Percentiles rank a stretch among this genome's conserved stretches.
Evolutionary conservation across 2,113 vertebrate genomes (phyloP).

Genomic region (Lophura nycthemera): DNA sequence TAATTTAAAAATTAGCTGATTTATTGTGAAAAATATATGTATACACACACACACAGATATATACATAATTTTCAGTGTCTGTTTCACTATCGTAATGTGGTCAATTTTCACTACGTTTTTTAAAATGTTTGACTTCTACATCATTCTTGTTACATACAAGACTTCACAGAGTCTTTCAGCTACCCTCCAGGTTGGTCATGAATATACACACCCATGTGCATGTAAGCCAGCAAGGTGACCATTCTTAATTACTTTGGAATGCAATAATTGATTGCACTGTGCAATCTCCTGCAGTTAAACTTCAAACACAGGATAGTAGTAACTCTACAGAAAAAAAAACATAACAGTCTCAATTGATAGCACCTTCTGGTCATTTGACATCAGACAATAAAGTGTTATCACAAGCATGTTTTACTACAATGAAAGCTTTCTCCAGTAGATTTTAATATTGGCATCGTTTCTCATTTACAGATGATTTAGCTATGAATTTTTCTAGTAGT

Average conservation of each 20-base stretch:
- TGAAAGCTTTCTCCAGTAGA: not conserved
- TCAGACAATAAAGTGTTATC: accelerated
- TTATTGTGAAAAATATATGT: not conserved
- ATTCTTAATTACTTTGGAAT: not conserved
- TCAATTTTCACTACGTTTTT: not conserved
- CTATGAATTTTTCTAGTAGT: not conserved
- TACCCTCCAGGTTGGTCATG: not conserved
- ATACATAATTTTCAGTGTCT: not conserved
- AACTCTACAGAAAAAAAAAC: not conserved
- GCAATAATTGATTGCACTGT: not conserved
- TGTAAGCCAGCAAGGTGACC: not conserved
- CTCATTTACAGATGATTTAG: not conserved
- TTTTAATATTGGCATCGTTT: not conserved
- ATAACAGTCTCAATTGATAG: not conserved
- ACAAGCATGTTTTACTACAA: accelerated
- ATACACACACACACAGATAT: not conserved
- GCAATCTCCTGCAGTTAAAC: not conserved
- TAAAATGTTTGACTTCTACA: not conserved
- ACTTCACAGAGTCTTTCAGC: not conserved
- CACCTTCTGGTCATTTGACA: not conserved
- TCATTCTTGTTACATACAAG: not conserved
- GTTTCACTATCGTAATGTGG: not conserved
- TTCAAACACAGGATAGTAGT: not conserved
- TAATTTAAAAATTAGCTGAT: not conserved
- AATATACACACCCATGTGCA: not conserved